Conservation (phyloP, 2,113 vertebrate species). For the Willisornis vidua region DNA sequence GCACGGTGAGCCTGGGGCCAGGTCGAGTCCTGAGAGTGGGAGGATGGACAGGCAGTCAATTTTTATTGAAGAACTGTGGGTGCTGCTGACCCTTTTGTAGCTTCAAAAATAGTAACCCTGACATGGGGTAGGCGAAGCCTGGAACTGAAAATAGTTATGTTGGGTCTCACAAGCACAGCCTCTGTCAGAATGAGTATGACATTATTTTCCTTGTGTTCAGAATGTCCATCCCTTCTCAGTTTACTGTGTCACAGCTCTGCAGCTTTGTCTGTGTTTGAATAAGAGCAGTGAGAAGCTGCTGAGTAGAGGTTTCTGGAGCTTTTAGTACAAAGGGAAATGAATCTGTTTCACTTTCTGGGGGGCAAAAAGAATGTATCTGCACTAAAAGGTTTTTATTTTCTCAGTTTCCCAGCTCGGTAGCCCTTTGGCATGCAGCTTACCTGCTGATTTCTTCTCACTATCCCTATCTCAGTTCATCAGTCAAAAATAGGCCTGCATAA, state of each 20-base stretch:
- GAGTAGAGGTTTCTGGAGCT: neutral
- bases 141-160: neutral
- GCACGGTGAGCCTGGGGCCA: constrained; percentile 80
- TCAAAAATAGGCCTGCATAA: neutral
- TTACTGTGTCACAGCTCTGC: neutral
- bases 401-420: neutral
- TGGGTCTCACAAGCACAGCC: neutral
- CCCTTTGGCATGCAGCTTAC: neutral
- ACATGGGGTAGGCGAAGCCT: neutral
- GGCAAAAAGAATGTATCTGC: neutral
- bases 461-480: neutral
- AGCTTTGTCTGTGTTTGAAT: constrained; percentile 14
- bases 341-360: neutral
- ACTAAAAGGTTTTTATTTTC: neutral
- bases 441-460: neutral
- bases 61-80: neutral
- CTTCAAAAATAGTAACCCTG: neutral
- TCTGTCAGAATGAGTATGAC: neutral
- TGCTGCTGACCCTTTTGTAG: neutral
- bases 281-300: neutral
- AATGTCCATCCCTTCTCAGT: neutral
- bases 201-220: neutral
- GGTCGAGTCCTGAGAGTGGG: neutral
- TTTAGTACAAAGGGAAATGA: neutral
- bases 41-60: neutral